phyloP scores from a whole-genome alignment of 2,797 vertebrate genomes.

The Avahi laniger region DNA sequence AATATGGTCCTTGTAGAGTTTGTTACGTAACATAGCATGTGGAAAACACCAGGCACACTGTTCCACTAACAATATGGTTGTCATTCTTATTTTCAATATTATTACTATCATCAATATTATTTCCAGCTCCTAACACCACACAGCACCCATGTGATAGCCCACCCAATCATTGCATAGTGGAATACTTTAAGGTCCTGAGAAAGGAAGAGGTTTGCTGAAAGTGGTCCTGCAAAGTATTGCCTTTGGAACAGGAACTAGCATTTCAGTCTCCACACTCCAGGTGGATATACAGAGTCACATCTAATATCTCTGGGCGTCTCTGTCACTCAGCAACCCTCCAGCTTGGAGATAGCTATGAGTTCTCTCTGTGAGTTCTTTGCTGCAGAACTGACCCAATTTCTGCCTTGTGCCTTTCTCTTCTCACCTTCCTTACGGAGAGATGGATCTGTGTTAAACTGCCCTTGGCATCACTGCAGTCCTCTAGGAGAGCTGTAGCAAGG shows the following conservation, averaged over 20 bases:
- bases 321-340: constrained; percentile 2
- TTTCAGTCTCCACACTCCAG: not conserved
- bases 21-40: not conserved
- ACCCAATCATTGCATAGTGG: not conserved
- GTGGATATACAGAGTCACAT: not conserved
- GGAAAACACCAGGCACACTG: not conserved
- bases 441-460: constrained; percentile 45
- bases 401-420: constrained; percentile 26
- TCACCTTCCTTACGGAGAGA: constrained; percentile 12
- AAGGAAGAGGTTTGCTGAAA: constrained; percentile 6
- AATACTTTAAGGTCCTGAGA: not conserved
- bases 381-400: constrained; percentile 55
- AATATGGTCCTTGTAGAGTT: not conserved
- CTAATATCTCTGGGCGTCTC: not conserved
- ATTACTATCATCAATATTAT: not conserved
- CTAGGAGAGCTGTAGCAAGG: constrained; percentile 33
- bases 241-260: not conserved
- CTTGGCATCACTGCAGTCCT: constrained; percentile 42
- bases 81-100: not conserved
- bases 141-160: not conserved
- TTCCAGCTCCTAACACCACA: not conserved
- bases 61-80: not conserved
- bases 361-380: constrained; percentile 42
- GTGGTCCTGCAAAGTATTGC: not conserved
- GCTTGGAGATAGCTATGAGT: not conserved